Base-by-base conservation (phyloP, 2,113 vertebrate genomes). In the Catharus minimus region DNA sequence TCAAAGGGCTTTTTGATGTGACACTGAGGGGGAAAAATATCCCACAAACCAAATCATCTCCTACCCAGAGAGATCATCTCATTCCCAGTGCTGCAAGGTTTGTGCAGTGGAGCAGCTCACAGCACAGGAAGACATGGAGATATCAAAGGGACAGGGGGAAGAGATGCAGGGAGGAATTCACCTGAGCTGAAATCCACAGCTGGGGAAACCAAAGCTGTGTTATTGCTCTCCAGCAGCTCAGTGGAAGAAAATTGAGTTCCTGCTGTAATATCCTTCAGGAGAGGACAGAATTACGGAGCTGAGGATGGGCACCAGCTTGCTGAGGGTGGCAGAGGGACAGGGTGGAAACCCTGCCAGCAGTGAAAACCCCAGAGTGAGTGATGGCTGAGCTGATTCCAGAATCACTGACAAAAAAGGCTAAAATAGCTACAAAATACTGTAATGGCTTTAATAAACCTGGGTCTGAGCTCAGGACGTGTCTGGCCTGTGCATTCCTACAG, bases 1-100 rank as follows among this genome's bases (percentile, higher is more conserved):
- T 81, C 92, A 82, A 95, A 95, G 90, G 95, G 92, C 93, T 95
- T 95, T 73, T 55, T 69, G 73, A 66, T 6, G 47, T 79, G 55
- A 89, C 62, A 62, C 44, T 2, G 0, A 17, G 14, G 19, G 3
- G 16, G 6, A 8, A 39, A 23, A 32, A 30, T 9, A 58, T 8
- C 68, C 83, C 73, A 55, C 47, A 52, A 66, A 36, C 61, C 61
- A 58, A 69, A 88, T 5, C 5, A 6, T 43, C 83, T 66, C 72
- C 72, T 14, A 10, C 49, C 23, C 1, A 38, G 15, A 65, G 82
- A 80, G 57, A 81, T 50, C 73, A 44, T 7, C 53, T 90, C 86
- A 18, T 52, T 36, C 49, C 90, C 82, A 90, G n/a, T 0, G n/a
- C 87, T 44, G 74, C 73, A 47, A 9, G 0, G 7, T 15, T 26